Base-by-base conservation (phyloP, 2,797 vertebrate genomes). In the Varecia variegata region DNA sequence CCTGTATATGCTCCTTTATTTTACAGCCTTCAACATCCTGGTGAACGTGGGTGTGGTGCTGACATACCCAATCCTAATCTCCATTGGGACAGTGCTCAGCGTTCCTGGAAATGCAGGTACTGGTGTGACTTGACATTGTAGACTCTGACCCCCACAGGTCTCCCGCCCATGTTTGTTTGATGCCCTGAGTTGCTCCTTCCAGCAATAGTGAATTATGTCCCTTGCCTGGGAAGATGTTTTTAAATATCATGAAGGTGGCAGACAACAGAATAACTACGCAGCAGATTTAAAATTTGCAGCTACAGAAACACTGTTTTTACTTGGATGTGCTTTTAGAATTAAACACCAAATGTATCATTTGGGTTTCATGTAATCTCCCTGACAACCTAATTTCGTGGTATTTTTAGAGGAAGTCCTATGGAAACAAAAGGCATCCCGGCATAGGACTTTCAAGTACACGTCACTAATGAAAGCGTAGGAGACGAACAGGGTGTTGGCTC, bases 41-140 rank as follows among this genome's bases (percentile, higher is more conserved):
- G 99, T 99, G 35, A 99, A 99, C 1, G 99, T 99, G 2, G 99
- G 99, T 0, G 99, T 99, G 71, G 99, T 99, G 83, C 99, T 99
- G 81, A 99, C 99, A 0, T 99, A 99, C 98, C 99, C 99, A 89
- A 99, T 99, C 93, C 99, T 99, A 95, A 99, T 99, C 98, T 99
- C 99, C 76, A 99, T 99, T 0, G 99, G 99, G 96, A 99, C 99
- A 1, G 99, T 99, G 97, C 99, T 99, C 98, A 99, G 99, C 15
- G 99, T 99, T 96, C 99, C 99, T 5, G 99, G 99, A 79, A 99
- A 99, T 73, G 99, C 99, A 99, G 99, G 99, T 99, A 98, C 80
- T 20, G 50, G 38, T 32, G 2, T 1, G 0, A 27, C 27, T 2
- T 74, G 68, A 67, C 20, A 6, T 7, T 5, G 21, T 7, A 35